These are phyloP conservation scores for Acyrthosiphon pisum DNA, from an alignment of 1,140 invertebrate genomes.

Conservation along the genomic window DNA sequence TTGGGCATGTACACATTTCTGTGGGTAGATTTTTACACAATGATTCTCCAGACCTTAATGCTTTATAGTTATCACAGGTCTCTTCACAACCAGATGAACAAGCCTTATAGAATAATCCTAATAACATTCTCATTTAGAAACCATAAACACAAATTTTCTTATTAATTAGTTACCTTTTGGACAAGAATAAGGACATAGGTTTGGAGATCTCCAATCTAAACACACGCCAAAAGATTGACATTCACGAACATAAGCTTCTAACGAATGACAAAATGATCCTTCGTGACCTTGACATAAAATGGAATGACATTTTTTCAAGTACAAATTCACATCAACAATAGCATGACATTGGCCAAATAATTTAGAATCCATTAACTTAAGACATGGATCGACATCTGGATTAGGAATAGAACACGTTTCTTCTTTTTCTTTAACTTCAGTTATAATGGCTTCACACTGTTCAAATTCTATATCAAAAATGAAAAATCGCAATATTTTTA, in stretches of 20 bases:
- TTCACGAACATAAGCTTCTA: slow-evolving; percentile 77
- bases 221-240: slow-evolving; percentile 75
- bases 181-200: slow-evolving; percentile 72
- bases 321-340: slow-evolving; percentile 73
- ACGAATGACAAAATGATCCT: slow-evolving; percentile 68
- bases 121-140: neutral
- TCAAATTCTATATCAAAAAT: neutral
- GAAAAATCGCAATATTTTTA: neutral
- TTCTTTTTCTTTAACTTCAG: neutral
- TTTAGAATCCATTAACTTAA: slow-evolving; percentile 17
- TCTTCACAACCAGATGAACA: slow-evolving; percentile 73
- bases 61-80: slow-evolving; percentile 74
- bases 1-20: slow-evolving; percentile 86
- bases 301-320: slow-evolving; percentile 73
- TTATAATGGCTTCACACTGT: neutral
- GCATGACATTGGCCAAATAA: slow-evolving; percentile 70
- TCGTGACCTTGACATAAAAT: slow-evolving; percentile 69
- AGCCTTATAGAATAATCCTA: slow-evolving; percentile 71
- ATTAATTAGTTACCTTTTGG: slow-evolving; percentile 61
- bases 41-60: slow-evolving; percentile 64
- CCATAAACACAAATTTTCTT: neutral
- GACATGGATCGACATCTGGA: slow-evolving; percentile 37
- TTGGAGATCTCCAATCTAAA: slow-evolving; percentile 71
- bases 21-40: slow-evolving; percentile 66
- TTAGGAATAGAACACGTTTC: slow-evolving; percentile 24